These are phyloP conservation scores for Papilio dardanus DNA, from an alignment of 1,140 invertebrate genomes.

Conservation along the genomic window DNA sequence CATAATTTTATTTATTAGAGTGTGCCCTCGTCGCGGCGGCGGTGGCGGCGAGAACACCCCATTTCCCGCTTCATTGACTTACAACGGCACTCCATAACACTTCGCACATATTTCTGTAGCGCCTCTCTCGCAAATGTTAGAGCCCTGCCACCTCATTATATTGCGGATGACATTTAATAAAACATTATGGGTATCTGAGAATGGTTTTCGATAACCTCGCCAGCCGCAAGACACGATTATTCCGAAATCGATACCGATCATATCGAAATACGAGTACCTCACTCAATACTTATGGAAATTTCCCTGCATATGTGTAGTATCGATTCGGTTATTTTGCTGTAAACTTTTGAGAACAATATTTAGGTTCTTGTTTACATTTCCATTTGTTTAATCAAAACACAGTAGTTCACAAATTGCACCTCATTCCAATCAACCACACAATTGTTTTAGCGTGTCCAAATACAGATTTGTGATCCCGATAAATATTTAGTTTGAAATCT, in stretches of 20 bases:
- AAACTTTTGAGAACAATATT: conserved; percentile 19
- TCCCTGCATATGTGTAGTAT: background rate
- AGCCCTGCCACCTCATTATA: conserved; percentile 81
- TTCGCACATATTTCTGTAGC: conserved; percentile 82
- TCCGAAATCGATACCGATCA: conserved; percentile 46
- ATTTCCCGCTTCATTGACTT: conserved; percentile 82
- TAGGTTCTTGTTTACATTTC: conserved; percentile 38
- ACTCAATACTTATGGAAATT: conserved; percentile 8
- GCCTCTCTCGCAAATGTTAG: conserved; percentile 73
- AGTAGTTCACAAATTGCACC: conserved; percentile 60
- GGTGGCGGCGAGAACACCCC: conserved; percentile 74
- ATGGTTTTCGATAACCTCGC: conserved; percentile 72
- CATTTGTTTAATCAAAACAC: conserved; percentile 32
- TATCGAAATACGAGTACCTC: conserved; percentile 3
- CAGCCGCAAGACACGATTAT: conserved; percentile 47
- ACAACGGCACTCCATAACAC: conserved; percentile 81
- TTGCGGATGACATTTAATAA: conserved; percentile 82
- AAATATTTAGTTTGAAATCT: conserved; percentile 55
- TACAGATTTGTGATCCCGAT: conserved; percentile 54
- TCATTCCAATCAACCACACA: conserved; percentile 61
- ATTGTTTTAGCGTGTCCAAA: conserved; percentile 61
- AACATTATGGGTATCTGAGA: conserved; percentile 76
- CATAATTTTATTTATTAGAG: conserved; percentile 83
- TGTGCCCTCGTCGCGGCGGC: conserved; percentile 68
- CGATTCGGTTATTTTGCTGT: conserved; percentile 29